phyloP scores from a whole-genome alignment of 2,888 invertebrate species.

The Ochropleura leucogaster region DNA sequence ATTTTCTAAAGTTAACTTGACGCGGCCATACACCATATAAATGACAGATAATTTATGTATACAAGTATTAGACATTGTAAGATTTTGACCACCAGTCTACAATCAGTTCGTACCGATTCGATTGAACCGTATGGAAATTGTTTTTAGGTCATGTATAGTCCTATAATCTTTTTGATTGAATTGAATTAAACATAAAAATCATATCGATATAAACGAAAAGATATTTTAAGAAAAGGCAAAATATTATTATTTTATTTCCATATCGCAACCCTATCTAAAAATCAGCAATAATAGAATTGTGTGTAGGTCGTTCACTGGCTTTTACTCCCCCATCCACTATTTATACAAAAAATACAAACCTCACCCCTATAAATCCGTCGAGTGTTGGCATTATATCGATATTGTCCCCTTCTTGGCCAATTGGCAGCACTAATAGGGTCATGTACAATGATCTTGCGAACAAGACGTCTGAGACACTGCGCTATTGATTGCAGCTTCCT shows the following conservation, averaged over 20 bases:
- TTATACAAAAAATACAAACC: conserved; percentile 42
- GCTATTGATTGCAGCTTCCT: conserved; percentile 53
- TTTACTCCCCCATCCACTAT: conserved; percentile 14
- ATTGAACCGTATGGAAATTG: background rate
- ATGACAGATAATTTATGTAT: background rate
- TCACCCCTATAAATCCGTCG: conserved; percentile 31
- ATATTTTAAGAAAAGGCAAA: background rate
- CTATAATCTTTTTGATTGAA: background rate
- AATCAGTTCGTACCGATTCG: background rate
- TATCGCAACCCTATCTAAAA: conserved; percentile 14
- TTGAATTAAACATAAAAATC: background rate
- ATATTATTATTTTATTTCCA: background rate
- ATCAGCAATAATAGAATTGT: conserved; percentile 23
- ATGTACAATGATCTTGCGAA: conserved; percentile 55
- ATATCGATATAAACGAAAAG: background rate
- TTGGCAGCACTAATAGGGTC: conserved; percentile 56
- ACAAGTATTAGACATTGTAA: background rate
- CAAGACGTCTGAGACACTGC: conserved; percentile 53
- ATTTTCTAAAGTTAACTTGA: background rate
- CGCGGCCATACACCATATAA: too few species aligned
- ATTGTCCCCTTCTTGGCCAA: conserved; percentile 47
- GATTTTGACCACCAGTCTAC: background rate
- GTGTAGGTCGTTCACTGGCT: background rate
- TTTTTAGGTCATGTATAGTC: background rate
- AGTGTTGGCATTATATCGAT: conserved; percentile 44